Evolutionary conservation across 92 coral and sea anemone species (phyloP), one percentile per base, ranked within the genome.

Genomic region (Epizoanthus illoricatus): DNA sequence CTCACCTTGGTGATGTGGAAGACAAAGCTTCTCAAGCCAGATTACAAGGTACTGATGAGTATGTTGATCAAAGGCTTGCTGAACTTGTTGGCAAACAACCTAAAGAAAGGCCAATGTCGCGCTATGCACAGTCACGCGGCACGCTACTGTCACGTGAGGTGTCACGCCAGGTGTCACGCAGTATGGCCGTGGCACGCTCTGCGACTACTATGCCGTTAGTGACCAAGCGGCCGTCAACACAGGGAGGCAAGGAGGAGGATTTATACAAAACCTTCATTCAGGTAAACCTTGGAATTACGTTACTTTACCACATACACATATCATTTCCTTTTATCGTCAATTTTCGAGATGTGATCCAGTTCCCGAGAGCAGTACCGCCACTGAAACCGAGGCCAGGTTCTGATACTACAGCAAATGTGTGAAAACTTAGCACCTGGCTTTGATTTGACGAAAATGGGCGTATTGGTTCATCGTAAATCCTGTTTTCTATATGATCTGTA

Each of bases 21-120:
- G 98, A 94, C 23, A 90, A 90, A 52, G 87, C 97, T 43, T 74
- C 85, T 8, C 90, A 94, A 19, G 94, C 98, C 0, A 90, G 94
- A 63, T 84, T 97, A 15, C 99, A 97, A 86, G 99, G 99, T 42
- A 91, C 99, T 3, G 98, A 97, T 33, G 97, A 93, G 65, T 93
- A 90, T 82, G 88, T 93, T 54, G 95, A 97, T 61, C 76, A 93
- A 28, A 89, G 94, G 47, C 93, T 97, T 47, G 88, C 79, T 21
- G 97, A 97, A 84, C 97, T 93, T 11, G 79, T 79, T 65, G 98
- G 94, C 17, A 91, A 88, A 33, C 91, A 74, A 58, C 83, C 93
- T 4, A 90, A 90, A 57, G 94, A 94, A 7, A 87, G 94, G 57
- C 97, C 98, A 1, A 74, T 83, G 81, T 93, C 99, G 65, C 98